A percentile compares a stretch with the other conserved stretches of the same genome.
Evolutionary conservation across 2,888 invertebrate genomes (phyloP).

Genomic region (Scaptomyza cyrtandrae): DNA sequence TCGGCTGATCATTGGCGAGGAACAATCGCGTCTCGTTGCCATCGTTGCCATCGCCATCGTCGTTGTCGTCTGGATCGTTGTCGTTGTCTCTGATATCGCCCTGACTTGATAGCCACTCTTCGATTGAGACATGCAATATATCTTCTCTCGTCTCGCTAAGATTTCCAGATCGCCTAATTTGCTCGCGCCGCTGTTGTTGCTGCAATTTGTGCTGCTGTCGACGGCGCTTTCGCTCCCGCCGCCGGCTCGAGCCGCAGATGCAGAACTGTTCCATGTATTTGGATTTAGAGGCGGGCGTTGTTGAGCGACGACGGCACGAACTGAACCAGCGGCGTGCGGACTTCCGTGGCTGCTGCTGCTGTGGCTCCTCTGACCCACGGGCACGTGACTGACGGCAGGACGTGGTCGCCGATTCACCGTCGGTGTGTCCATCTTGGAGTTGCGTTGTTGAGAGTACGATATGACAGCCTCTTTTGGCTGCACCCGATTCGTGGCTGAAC

Average conservation of each 20-base stretch:
- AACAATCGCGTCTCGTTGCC: slow-evolving; percentile 62
- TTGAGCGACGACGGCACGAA: slow-evolving; percentile 77
- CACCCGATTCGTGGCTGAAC: slow-evolving; percentile 83
- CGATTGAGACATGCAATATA: slow-evolving; percentile 85
- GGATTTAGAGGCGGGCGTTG: slow-evolving; percentile 83
- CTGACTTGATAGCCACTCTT: slow-evolving; percentile 85
- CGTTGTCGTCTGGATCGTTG: slow-evolving; percentile 55
- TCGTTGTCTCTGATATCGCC: slow-evolving; percentile 75
- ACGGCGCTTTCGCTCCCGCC: slow-evolving; percentile 80
- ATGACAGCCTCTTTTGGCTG: slow-evolving; percentile 85
- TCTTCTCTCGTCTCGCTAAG: slow-evolving; percentile 86
- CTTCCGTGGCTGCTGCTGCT: slow-evolving; percentile 71
- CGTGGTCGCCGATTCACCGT: slow-evolving; percentile 84
- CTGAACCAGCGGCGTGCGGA: slow-evolving; percentile 75
- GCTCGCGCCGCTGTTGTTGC: slow-evolving; percentile 83
- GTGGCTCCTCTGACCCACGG: slow-evolving; percentile 55
- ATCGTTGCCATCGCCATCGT: slow-evolving; percentile 55
- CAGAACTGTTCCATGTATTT: slow-evolving; percentile 89
- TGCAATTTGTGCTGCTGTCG: slow-evolving; percentile 81
- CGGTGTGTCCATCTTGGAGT: slow-evolving; percentile 85
- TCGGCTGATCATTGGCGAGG: slow-evolving; percentile 59
- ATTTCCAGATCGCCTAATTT: slow-evolving; percentile 88
- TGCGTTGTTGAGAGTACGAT: slow-evolving; percentile 85
- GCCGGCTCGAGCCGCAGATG: slow-evolving; percentile 86
- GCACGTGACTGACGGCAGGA: slow-evolving; percentile 54